Evolutionary conservation across 1,140 invertebrate genomes (phyloP).

Genomic region (Steinernema feltiae): DNA sequence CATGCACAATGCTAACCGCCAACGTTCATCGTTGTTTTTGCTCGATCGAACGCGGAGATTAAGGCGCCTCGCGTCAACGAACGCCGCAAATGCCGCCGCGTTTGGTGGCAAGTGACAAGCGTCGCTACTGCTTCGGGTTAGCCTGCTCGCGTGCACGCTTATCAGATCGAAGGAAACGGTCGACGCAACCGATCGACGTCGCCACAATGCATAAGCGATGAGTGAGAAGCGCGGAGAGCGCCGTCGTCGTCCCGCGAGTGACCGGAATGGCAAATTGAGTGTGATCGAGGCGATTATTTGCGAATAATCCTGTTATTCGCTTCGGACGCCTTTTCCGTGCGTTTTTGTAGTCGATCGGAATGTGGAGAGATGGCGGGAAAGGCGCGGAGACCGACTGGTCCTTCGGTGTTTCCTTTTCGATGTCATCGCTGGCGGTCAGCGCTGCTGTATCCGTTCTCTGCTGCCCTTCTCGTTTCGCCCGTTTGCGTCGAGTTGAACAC

Average conservation of each 20-base stretch:
- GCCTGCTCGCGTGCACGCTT: neutral
- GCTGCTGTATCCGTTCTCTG: too few relatives aligned
- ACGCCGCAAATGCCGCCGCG: neutral
- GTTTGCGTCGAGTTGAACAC: too few relatives aligned
- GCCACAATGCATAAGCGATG: conserved; percentile 13
- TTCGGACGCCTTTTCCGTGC: neutral
- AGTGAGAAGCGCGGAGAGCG: neutral
- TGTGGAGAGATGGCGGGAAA: neutral
- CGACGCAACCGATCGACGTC: too few relatives aligned
- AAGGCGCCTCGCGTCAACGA: neutral
- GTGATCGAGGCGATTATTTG: neutral
- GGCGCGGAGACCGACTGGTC: too few relatives aligned
- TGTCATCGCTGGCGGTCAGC: too few relatives aligned
- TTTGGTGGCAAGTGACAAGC: too few relatives aligned
- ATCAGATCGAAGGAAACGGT: conserved; percentile 1
- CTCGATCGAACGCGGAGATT: conserved; percentile 10
- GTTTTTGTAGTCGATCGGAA: too few relatives aligned
- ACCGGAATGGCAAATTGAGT: neutral
- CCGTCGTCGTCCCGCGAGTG: neutral
- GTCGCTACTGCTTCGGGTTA: neutral
- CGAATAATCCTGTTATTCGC: neutral
- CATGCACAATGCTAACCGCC: neutral
- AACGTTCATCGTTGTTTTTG: neutral
- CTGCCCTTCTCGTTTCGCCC: too few relatives aligned
- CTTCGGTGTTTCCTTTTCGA: too few relatives aligned